These are phyloP conservation scores for Otis tarda DNA, from an alignment of 2,113 vertebrate species.

Conservation along the genomic window DNA sequence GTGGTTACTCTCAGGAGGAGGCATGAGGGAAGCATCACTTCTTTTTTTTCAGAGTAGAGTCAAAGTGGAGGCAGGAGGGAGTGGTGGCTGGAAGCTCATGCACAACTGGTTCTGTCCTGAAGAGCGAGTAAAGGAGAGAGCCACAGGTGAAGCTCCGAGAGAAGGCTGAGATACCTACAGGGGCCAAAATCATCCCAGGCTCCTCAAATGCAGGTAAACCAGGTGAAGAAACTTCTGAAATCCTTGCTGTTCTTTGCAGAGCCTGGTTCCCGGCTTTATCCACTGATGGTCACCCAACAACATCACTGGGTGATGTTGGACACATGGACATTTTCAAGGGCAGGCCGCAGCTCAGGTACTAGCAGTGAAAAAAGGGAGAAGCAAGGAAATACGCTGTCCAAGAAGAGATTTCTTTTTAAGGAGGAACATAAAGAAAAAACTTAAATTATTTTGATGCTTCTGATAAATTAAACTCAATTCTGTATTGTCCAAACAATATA, in stretches of 20 bases:
- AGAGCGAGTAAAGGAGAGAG: not conserved
- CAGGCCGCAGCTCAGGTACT: not conserved
- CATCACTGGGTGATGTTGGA: not conserved
- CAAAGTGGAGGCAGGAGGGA: not conserved
- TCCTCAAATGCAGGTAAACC: not conserved
- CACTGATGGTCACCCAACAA: not conserved
- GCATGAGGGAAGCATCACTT: not conserved
- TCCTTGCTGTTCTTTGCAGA: not conserved
- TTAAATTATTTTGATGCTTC: not conserved
- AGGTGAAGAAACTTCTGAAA: not conserved
- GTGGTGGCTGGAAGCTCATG: not conserved
- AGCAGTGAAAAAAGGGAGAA: not conserved
- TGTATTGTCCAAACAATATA: not conserved
- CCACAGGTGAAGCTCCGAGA: not conserved
- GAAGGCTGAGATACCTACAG: not conserved
- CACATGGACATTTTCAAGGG: not conserved
- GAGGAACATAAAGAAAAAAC: not conserved
- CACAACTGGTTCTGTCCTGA: not conserved
- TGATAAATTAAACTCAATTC: not conserved
- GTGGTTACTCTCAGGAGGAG: not conserved
- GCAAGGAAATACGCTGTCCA: not conserved
- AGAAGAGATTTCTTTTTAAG: not conserved
- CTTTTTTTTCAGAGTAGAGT: not conserved
- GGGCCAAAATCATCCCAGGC: not conserved
- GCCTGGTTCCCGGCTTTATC: fast-evolving